Evolutionary conservation across 2,113 vertebrate genomes (phyloP).

Genomic region (Perca flavescens): DNA sequence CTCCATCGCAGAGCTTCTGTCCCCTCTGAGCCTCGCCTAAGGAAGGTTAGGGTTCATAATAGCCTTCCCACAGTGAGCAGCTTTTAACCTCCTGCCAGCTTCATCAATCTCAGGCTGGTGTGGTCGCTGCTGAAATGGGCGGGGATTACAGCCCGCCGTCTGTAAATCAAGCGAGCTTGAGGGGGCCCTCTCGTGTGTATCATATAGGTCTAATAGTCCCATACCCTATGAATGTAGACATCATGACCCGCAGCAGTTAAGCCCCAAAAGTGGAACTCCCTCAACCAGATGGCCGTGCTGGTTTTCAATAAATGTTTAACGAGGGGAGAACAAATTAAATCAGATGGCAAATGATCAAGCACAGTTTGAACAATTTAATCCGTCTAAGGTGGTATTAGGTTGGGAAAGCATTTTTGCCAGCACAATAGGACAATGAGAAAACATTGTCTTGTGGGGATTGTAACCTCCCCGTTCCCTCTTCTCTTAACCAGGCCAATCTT

Average conservation of each 20-base stretch:
- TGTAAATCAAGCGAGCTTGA: conserved; percentile 67
- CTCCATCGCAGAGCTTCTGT: conserved; percentile 43
- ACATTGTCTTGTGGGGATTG: conserved; percentile 64
- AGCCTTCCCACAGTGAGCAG: conserved; percentile 79
- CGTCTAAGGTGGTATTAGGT: conserved; percentile 64
- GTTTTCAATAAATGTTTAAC: conserved; percentile 72
- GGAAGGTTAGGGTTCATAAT: conserved; percentile 74
- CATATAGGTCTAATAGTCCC: conserved; percentile 58
- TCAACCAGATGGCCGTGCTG: conserved; percentile 74
- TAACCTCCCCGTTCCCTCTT: conserved; percentile 28
- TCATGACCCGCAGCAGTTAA: conserved; percentile 50
- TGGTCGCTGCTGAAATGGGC: conserved; percentile 67
- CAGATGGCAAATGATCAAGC: conserved; percentile 73
- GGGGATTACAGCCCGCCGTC: conserved; percentile 75
- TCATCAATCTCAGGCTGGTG: conserved; percentile 72
- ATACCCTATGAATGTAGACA: conserved; percentile 55
- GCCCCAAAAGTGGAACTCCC: conserved; percentile 52
- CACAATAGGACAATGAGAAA: conserved; percentile 57
- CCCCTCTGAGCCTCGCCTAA: conserved; percentile 63
- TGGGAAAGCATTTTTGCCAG: conserved; percentile 50
- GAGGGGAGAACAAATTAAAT: conserved; percentile 75
- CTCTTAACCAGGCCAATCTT: conserved; percentile 55
- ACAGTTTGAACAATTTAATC: conserved; percentile 75
- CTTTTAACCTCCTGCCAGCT: conserved; percentile 81
- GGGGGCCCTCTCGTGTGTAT: conserved; percentile 48